Evolutionary conservation across 2,888 invertebrate genomes (phyloP), one percentile per base, ranked within the genome.

Genomic region (Corbicula japonica): DNA sequence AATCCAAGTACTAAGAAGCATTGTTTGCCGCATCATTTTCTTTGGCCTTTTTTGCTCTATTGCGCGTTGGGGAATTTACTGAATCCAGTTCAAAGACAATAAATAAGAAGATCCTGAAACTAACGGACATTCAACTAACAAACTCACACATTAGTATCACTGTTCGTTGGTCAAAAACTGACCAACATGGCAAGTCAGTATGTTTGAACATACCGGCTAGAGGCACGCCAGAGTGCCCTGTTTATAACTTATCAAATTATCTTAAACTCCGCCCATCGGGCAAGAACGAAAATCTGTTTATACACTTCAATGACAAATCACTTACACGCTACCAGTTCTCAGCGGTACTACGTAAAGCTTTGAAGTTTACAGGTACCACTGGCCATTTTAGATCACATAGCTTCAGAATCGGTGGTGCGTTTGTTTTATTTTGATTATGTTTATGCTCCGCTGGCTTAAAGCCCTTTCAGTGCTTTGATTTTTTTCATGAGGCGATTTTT

Each of bases 141-240:
- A 2, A 8, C 8, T 23, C 21, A 12, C 21, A 21, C 8, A 8
- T 50, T 3, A 23, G 26, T 23, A 12, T 50, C 12, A 12, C 10
- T 28, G 28, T 50, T 26, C 23, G 50, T 8, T 50, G 50, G 50
- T 50, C 50, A 50, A 50, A 50, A 23, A 50, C 50, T 8, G 50
- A 50, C 50, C 50, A 50, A n/a, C 4, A 8, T 8, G 50, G 50
- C 6, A 23, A 23, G n/a, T 21, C 50, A 23, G 26, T 15, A 3
- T 26, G 26, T 28, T 12, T 50, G 4, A 4, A 2, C 28, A 23
- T 50, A 23, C 50, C 23, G 4, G 12, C 50, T 8, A 23, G 6
- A 4, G 50, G 50, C 2, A 28, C 26, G 10, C 3, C 6, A 3
- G 12, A 50, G 10, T 50, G 23, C 26, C 50, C 50, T 23, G 50